Evolutionary conservation across 2,888 invertebrate species (phyloP).

Genomic region (Heliconius aoede): DNA sequence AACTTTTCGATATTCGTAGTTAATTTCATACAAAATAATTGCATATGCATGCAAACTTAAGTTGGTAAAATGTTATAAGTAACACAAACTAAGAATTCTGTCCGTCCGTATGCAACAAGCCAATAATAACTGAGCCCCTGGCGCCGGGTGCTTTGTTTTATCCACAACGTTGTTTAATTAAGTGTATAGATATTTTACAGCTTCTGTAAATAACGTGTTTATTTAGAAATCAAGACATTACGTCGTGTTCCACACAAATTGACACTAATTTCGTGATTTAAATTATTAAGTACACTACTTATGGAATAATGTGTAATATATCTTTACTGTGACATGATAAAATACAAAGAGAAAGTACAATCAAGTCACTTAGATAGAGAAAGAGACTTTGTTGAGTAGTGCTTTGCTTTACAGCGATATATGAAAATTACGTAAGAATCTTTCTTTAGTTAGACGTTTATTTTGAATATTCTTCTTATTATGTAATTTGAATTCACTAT

Average conservation of each 20-base stretch:
- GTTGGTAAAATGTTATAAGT: too few relatives aligned
- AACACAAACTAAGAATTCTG: too few relatives aligned
- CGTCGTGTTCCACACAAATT: conserved; percentile 13
- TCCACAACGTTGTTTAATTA: conserved; percentile 39
- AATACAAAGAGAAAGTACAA: too few relatives aligned
- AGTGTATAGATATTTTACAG: conserved; percentile 39
- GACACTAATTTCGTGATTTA: conserved; percentile 3
- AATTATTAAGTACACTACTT: neutral
- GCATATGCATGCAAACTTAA: too few relatives aligned
- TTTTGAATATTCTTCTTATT: too few relatives aligned
- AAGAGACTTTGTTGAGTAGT: too few relatives aligned
- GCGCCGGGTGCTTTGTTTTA: conserved; percentile 42
- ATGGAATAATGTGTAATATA: neutral
- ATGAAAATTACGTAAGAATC: too few relatives aligned
- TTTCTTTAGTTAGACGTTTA: too few relatives aligned
- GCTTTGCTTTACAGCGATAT: neutral
- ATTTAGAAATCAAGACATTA: conserved; percentile 3
- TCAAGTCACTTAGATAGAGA: too few relatives aligned
- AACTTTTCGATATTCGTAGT: too few relatives aligned
- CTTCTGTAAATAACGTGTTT: conserved; percentile 28
- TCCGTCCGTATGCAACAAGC: conserved; percentile 27
- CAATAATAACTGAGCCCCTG: conserved; percentile 41
- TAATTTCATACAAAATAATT: too few relatives aligned
- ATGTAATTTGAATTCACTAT: too few relatives aligned
- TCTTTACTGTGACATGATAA: neutral